Base-by-base conservation (phyloP, 2,888 invertebrate genomes). In the Gisinianus flammeolus region DNA sequence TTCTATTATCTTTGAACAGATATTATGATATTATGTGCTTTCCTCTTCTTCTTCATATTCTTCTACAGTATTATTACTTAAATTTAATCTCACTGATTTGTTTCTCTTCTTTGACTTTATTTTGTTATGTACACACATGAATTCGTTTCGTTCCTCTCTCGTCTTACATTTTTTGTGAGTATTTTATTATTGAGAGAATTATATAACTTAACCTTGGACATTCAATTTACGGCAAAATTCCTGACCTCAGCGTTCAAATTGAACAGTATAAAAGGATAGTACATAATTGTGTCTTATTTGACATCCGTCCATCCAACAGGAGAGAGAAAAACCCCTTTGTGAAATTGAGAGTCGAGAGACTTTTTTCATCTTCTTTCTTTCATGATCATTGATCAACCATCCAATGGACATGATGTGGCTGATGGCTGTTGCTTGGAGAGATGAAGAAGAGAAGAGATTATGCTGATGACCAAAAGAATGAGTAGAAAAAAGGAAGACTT, bases 241-340 rank as follows among this genome's bases (percentile, higher is more conserved):
- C 35, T 70, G 70, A 70, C 70, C 70, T 70, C 70, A 70, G n/a
- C 22, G 33, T 67, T 67, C n/a, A 35, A 31, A 33, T 67, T 66
- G 33, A 31, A 31, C 30, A 30, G 31, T 30, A 67, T 31, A 10
- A 6, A n/a, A 24, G 67, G 12, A 5, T 19, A 30, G 33, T n/a
- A 58, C 24, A 24, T 24, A 58, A 58, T 24, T 12, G 22, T n/a
- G 19, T n/a, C 22, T 24, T 22, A 58, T 66, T 30, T 58, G 58
- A 58, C 66, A 31, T 67, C 33, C 67, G 35, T 67, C 31, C 67
- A 31, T 67, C 2, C 5, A 62, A 16, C 5, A 16, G n/a, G 54
- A 54, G 54, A 54, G 19, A 28, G 62, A 62, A 16, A 62, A 62
- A 12, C 12, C 24, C 58, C 24, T 24, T 58, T 6, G 58, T 24